These are phyloP conservation scores for Mus musculus DNA, from an alignment of 2,113 vertebrate genomes.

Conservation along the genomic window GRCm39 chr12:41741501-41742000, in stretches of 20 bases:
- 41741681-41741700: not conserved
- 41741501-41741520: not conserved
- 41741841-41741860: not conserved
- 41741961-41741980: not conserved
- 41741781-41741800: not conserved
- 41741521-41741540: not conserved
- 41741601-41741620: not conserved
- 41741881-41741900: not conserved
- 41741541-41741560: slow-evolving; percentile 41
- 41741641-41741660: not conserved
- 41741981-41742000: not conserved
- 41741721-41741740: not conserved
- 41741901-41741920: not conserved
- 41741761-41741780: not conserved
- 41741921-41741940: not conserved
- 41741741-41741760: not conserved
- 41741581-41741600: slow-evolving; percentile 26
- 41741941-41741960: not conserved
- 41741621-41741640: slow-evolving; percentile 34
- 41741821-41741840: not conserved
- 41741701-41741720: not conserved
- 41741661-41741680: slow-evolving; percentile 13
- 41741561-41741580: slow-evolving; percentile 31
- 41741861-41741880: slow-evolving; percentile 12
- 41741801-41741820: not conserved